Conservation (phyloP, 1,140 invertebrate species). For the Camponotus floridanus region DNA sequence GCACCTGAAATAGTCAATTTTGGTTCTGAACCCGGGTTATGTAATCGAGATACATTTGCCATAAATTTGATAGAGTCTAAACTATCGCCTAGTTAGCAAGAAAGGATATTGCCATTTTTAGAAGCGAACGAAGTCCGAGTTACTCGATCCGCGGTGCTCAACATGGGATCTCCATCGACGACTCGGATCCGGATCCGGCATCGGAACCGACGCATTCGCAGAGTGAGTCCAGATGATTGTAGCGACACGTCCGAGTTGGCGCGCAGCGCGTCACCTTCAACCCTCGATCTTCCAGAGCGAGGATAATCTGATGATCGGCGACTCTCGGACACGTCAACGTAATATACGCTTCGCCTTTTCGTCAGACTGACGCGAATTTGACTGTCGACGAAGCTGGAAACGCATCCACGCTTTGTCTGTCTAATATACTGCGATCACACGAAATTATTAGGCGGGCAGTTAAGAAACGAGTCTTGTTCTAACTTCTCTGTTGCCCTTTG, state of each 20-base stretch:
- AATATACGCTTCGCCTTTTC: constrained; percentile 6
- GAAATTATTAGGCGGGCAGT: background rate
- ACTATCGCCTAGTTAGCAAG: background rate
- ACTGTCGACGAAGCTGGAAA: background rate
- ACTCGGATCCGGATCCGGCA: constrained; percentile 82
- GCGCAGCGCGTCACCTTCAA: constrained; percentile 77
- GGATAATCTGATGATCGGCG: constrained; percentile 58
- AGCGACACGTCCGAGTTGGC: constrained; percentile 75
- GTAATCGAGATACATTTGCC: background rate
- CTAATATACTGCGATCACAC: background rate
- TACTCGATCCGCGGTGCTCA: constrained; percentile 78
- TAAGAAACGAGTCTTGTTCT: background rate
- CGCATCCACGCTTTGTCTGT: background rate
- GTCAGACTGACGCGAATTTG: constrained; percentile 9
- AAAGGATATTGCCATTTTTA: constrained; percentile 26
- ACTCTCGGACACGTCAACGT: constrained; percentile 11
- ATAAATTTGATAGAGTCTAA: background rate
- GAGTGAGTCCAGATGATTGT: constrained; percentile 84
- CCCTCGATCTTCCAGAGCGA: constrained; percentile 64
- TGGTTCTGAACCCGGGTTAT: background rate
- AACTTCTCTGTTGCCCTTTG: background rate
- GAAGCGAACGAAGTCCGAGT: constrained; percentile 82
- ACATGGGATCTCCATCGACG: constrained; percentile 83
- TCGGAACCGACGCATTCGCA: constrained; percentile 82
- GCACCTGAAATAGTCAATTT: background rate